Evolutionary conservation across 2,888 invertebrate genomes (phyloP), one percentile per base, ranked within the genome.

Genomic region (Epirrhoe alternata): DNA sequence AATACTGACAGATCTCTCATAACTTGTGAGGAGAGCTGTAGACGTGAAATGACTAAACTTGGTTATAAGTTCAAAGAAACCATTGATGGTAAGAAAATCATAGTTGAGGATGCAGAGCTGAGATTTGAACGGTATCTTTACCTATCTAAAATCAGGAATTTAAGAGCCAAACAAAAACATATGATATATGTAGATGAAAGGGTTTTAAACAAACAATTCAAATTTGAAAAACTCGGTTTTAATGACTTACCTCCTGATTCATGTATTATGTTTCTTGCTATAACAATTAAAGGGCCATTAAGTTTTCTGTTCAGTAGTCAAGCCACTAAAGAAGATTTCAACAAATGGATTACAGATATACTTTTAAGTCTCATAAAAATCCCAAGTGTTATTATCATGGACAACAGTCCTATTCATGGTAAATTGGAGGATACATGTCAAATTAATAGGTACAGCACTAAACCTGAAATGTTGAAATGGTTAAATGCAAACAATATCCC

Each of bases 271-370:
- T 81, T 82, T 59, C 81, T 82, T 75, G 77, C 82, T 14, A 65
- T 84, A 47, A 78, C 84, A 33, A 77, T 66, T 45, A 38, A 60
- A 8, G 81, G 82, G 45, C 76, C 80, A 5, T 64, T 74, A 42
- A 74, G 74, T 72, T 81, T 81, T 45, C 70, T 88, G 64, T 85
- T 81, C 64, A 75, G 75, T 56, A 80, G 76, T 61, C 66, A 77
- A 57, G 68, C 76, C 7, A 72, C 73, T 16, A 71, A 71, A 71
- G 71, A 77, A 30, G 72, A 77, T 53, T 86, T 83, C 45, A 75
- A 66, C n/a, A 87, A 83, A 65, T 89, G 87, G 89, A 53, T 88
- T n/a, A 69, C 70, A 62, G 79, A 84, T 61, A 74, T 84, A 31
- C 69, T 88, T 14, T 42, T 86, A 8, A 69, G 74, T 24, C 35